A percentile compares a stretch with the other conserved stretches of the same genome.
Conservation (phyloP, 2,888 invertebrate genomes). For the Agrenia bidenticulata region DNA sequence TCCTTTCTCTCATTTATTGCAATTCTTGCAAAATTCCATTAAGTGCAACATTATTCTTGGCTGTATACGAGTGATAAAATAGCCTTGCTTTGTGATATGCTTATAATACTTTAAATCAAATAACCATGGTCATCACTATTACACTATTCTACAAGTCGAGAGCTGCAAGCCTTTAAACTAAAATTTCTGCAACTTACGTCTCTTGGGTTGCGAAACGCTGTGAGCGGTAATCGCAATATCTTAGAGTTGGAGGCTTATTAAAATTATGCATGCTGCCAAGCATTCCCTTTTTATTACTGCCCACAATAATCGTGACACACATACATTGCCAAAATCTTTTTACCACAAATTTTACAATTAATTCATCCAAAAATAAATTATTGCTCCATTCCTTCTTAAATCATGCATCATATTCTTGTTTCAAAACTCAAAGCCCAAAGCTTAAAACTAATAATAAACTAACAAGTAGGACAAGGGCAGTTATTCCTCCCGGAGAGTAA, state of each 20-base stretch:
- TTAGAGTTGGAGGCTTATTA: background rate
- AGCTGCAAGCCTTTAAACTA: background rate
- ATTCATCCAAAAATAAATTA: too few relatives aligned
- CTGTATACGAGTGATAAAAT: background rate
- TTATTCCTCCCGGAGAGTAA: too few relatives aligned
- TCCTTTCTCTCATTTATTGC: constrained; percentile 10
- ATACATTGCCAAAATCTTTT: background rate
- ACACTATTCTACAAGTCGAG: background rate
- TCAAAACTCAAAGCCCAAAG: too few relatives aligned
- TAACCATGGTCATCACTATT: constrained; percentile 1
- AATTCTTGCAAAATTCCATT: constrained; percentile 10
- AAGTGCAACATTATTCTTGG: background rate
- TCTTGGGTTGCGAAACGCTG: background rate
- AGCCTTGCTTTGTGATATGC: constrained; percentile 8
- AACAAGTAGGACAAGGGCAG: too few relatives aligned
- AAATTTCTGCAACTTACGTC: background rate
- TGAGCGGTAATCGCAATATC: background rate
- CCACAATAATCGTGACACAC: constrained; percentile 10
- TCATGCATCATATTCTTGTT: too few relatives aligned
- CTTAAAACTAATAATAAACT: too few relatives aligned
- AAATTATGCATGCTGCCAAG: background rate
- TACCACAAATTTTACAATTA: constrained; percentile 1
- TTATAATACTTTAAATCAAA: constrained; percentile 2
- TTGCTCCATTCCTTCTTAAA: too few relatives aligned
- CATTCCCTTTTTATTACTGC: background rate